phyloP scores from a whole-genome alignment of 1,140 invertebrate species.

The Mactra quadrangularis region DNA sequence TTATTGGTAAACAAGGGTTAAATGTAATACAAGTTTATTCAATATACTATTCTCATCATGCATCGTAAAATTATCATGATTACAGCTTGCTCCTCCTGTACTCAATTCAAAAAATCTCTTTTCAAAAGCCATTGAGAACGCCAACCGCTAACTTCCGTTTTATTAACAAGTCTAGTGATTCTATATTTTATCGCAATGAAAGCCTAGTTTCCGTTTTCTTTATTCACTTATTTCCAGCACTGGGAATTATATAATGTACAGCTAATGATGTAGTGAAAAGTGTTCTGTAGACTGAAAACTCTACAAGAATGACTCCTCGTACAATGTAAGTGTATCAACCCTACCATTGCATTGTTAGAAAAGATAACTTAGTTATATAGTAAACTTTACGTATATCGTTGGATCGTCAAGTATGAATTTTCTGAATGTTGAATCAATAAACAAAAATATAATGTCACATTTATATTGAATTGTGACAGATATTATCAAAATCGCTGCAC shows the following conservation, averaged over 20 bases:
- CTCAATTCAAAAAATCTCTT: slow-evolving; percentile 17
- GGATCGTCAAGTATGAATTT: too few species aligned
- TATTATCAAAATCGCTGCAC: too few species aligned
- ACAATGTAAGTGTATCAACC: too few species aligned
- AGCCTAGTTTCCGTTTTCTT: slow-evolving; percentile 16
- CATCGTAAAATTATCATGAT: neutral
- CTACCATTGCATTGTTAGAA: too few species aligned
- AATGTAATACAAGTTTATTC: neutral
- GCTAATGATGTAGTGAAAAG: neutral
- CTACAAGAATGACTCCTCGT: neutral
- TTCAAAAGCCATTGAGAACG: neutral
- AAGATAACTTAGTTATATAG: too few species aligned
- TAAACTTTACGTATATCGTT: too few species aligned
- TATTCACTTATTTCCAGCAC: slow-evolving; percentile 29
- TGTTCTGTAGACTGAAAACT: neutral
- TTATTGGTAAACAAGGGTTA: neutral
- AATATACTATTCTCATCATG: neutral
- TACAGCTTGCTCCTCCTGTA: neutral
- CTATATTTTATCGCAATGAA: slow-evolving; percentile 17
- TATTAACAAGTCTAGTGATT: slow-evolving; percentile 16
- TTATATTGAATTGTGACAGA: too few species aligned
- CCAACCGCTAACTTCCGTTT: slow-evolving; percentile 24
- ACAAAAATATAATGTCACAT: too few species aligned
- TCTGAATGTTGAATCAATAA: too few species aligned
- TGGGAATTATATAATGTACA: slow-evolving; percentile 3